A percentile compares a stretch with the other conserved stretches of the same genome.
These are phyloP conservation scores for Aramus guarauna DNA, from an alignment of 2,113 vertebrate genomes.

Conservation along the genomic window DNA sequence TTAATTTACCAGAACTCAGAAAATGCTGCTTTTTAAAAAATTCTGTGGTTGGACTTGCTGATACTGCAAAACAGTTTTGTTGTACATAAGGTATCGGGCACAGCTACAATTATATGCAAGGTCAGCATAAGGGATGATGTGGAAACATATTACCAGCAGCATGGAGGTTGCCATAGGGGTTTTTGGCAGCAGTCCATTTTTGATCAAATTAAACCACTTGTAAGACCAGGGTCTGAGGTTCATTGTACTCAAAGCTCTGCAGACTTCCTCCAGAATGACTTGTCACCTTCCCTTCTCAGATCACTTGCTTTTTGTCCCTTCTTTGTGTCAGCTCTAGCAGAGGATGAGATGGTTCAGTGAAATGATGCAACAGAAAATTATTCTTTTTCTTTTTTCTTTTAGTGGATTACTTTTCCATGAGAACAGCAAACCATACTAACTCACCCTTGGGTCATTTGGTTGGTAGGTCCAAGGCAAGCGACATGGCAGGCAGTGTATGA, in stretches of 20 bases:
- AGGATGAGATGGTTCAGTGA: neutral
- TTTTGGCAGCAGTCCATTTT: neutral
- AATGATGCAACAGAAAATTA: neutral
- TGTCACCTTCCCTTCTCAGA: neutral
- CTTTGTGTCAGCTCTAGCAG: neutral
- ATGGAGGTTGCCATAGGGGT: neutral
- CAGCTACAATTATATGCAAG: neutral
- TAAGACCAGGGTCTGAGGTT: neutral
- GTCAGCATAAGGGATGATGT: neutral
- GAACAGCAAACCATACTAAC: neutral
- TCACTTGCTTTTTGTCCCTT: neutral
- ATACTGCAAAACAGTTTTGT: neutral
- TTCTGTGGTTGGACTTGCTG: neutral
- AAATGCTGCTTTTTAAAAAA: neutral
- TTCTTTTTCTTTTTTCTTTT: neutral
- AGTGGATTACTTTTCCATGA: neutral
- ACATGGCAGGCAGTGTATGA: neutral
- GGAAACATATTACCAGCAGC: neutral
- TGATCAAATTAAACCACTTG: neutral
- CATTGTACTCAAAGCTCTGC: neutral
- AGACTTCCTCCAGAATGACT: neutral
- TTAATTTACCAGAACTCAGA: neutral
- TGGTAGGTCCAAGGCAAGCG: neutral
- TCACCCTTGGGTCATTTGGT: neutral
- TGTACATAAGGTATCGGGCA: no score